phyloP scores from a whole-genome alignment of 2,113 vertebrate species.

The Cynopterus brachyotis region DNA sequence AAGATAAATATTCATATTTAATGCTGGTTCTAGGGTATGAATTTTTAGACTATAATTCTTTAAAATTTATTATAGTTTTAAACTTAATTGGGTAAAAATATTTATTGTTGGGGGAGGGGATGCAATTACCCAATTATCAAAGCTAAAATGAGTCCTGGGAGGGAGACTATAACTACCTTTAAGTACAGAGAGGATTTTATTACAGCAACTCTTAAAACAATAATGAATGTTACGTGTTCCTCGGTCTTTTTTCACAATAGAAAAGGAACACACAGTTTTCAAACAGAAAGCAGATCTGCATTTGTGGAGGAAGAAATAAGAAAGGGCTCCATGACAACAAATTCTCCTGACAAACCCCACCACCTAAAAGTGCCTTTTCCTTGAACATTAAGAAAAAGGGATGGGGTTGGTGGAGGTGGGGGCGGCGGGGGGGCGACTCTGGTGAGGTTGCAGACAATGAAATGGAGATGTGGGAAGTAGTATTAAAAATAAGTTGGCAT shows the following conservation, averaged over 20 bases:
- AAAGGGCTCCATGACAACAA: neutral
- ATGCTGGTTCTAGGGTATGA: slow-evolving; percentile 75
- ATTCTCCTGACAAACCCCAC: neutral
- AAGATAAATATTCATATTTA: slow-evolving; percentile 73
- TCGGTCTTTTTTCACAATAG: slow-evolving; percentile 37
- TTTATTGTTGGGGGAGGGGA: slow-evolving; percentile 75
- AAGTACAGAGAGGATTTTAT: slow-evolving; percentile 76
- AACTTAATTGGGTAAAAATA: slow-evolving; percentile 79
- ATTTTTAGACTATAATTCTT: slow-evolving; percentile 77
- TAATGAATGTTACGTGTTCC: slow-evolving; percentile 58
- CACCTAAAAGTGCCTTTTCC: neutral
- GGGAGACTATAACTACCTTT: slow-evolving; percentile 72
- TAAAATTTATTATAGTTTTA: slow-evolving; percentile 81
- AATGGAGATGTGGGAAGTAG: slow-evolving; percentile 74
- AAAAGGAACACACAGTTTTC: slow-evolving; percentile 52
- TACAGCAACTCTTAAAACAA: slow-evolving; percentile 70
- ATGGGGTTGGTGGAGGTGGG: neutral
- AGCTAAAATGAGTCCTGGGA: slow-evolving; percentile 73
- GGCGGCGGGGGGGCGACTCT: neutral
- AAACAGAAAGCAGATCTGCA: slow-evolving; percentile 57
- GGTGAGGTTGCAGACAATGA: slow-evolving; percentile 51
- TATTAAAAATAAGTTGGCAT: slow-evolving; percentile 79
- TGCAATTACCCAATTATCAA: slow-evolving; percentile 76
- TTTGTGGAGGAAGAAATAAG: slow-evolving; percentile 33
- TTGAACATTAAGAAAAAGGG: slow-evolving; percentile 60